These are phyloP conservation scores for Cerceris ruficornis DNA, from an alignment of 2,888 invertebrate species.

Conservation along the genomic window DNA sequence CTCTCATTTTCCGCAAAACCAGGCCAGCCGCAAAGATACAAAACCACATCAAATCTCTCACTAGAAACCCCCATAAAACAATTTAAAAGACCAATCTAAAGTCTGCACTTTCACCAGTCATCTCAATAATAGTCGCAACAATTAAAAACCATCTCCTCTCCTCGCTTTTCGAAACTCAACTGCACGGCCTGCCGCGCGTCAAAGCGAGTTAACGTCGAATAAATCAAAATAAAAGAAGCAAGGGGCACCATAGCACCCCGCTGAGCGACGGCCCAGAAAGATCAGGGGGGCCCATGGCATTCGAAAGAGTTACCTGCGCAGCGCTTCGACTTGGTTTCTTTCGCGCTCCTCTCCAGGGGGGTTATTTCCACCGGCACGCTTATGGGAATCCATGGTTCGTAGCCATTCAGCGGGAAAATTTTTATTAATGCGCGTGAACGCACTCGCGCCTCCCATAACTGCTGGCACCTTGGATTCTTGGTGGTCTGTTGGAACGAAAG, in stretches of 20 bases:
- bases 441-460: slow-evolving; percentile 32
- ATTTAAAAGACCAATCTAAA: too few relatives aligned
- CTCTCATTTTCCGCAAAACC: too few relatives aligned
- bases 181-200: slow-evolving; percentile 64
- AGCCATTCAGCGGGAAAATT: slow-evolving; percentile 64
- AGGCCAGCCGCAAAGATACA: too few relatives aligned
- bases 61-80: too few relatives aligned
- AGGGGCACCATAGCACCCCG: slow-evolving; percentile 62
- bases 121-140: too few relatives aligned
- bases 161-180: slow-evolving; percentile 57
- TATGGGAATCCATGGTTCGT: slow-evolving; percentile 45
- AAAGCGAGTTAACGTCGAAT: slow-evolving; percentile 79
- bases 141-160: too few relatives aligned
- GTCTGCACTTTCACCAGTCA: too few relatives aligned
- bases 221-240: slow-evolving; percentile 80
- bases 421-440: slow-evolving; percentile 58
- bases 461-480: neutral
- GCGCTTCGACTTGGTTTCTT: slow-evolving; percentile 24
- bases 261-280: slow-evolving; percentile 75
- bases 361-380: slow-evolving; percentile 26
- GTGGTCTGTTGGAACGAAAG: too few relatives aligned
- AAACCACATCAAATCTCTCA: too few relatives aligned
- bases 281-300: slow-evolving; percentile 62
- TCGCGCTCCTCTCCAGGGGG: neutral
- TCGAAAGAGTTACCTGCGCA: slow-evolving; percentile 77